Evolutionary conservation across 2,113 vertebrate genomes (phyloP), one percentile per base, ranked within the genome.

Genomic region (Aphyosemion australe): DNA sequence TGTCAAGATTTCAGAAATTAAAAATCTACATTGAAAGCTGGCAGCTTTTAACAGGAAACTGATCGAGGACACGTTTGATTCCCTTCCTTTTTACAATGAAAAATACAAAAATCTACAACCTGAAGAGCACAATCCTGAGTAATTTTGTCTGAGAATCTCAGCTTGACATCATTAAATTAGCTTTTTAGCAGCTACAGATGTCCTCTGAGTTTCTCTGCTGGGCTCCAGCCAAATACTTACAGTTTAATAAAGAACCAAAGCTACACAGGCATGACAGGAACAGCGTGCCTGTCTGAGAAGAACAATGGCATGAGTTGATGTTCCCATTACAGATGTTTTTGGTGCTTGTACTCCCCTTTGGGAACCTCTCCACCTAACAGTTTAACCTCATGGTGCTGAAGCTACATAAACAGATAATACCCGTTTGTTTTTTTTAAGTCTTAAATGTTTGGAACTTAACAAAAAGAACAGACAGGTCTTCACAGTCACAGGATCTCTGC

Each of bases 261-360:
- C 1, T 58, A 14, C 70, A 69, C 39, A 69, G 59, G 54, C 62
- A 69, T 66, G 65, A 74, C 68, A 48, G 51, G n/a, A 64, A 15
- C 37, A 20, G 9, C 15, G 14, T 3, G n/a, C 34, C 16, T 57
- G 4, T 61, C 34, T 61, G 59, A 52, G 32, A 18, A 81, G 73
- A 86, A 88, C 87, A 89, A 89, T 85, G 55, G 75, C 52, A 46
- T 49, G 54, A 69, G 39, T 53, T 79, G 59, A 85, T 77, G 79
- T 89, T 83, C 82, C 74, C 56, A 15, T 53, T 31, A 58, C 78
- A 83, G 83, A 66, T 87, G 78, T 77, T 85, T 83, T 84, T 69
- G 66, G 69, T 64, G 43, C 72, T 72, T 49, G 12, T 12, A 45
- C 16, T 65, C 46, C 26, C 43, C 49, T 58, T 60, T 63, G 55